phyloP scores from a whole-genome alignment of 2,797 vertebrate species.

The Ispidina lecontei region DNA sequence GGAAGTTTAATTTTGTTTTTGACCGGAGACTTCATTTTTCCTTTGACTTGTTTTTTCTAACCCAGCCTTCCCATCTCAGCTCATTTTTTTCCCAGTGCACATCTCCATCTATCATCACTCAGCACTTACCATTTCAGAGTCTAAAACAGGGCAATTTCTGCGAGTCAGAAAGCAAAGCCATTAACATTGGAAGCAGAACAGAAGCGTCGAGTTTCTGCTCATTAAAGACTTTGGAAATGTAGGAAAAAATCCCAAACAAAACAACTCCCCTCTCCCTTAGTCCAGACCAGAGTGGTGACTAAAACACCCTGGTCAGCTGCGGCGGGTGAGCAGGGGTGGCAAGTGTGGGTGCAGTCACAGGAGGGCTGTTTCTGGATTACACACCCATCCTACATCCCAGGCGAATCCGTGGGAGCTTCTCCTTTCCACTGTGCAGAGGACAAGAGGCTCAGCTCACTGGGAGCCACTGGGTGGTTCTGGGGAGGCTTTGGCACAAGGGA shows the following conservation, averaged over 20 bases:
- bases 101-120: neutral
- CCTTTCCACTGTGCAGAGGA: rapidly evolving
- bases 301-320: neutral
- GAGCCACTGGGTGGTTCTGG: rapidly evolving
- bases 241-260: neutral
- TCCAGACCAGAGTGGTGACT: neutral
- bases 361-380: rapidly evolving
- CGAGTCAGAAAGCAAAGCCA: conserved; percentile 16
- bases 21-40: neutral
- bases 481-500: neutral
- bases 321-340: rapidly evolving
- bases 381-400: rapidly evolving
- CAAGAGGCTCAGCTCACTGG: neutral
- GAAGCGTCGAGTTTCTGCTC: conserved; percentile 5
- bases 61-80: neutral
- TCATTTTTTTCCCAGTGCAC: neutral
- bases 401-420: rapidly evolving
- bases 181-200: neutral
- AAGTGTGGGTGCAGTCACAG: rapidly evolving
- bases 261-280: neutral
- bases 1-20: conserved; percentile 5
- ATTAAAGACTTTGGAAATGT: neutral
- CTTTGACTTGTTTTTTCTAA: neutral
- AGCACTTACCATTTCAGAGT: neutral
- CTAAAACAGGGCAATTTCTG: conserved; percentile 16